Percentiles rank a stretch among this genome's conserved stretches.
Evolutionary conservation across 1,140 invertebrate species (phyloP).

Genomic region (Euwallacea similis): DNA sequence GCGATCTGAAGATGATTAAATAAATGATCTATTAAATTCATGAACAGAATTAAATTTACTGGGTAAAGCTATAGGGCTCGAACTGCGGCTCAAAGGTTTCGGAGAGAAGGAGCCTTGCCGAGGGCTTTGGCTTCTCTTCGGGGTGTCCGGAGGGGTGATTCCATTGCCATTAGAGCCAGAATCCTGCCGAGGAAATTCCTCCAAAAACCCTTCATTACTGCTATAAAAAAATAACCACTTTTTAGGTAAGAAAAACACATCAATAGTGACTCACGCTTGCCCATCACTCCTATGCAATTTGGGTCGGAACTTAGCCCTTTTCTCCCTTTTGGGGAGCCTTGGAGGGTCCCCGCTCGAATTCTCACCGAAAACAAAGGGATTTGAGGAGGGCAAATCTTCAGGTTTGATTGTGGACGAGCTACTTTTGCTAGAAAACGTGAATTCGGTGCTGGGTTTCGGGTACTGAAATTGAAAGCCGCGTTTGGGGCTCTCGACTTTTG

Average conservation of each 20-base stretch:
- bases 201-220: conserved; percentile 32
- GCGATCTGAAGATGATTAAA: conserved; percentile 19
- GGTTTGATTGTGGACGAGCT: conserved; percentile 42
- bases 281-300: conserved; percentile 72
- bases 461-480: conserved; percentile 65
- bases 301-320: conserved; percentile 67
- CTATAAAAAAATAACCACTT: neutral
- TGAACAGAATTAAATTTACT: conserved; percentile 35
- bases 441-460: conserved; percentile 42
- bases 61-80: conserved; percentile 64
- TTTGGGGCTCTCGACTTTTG: conserved; percentile 45
- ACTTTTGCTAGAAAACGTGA: conserved; percentile 46
- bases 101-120: conserved; percentile 54
- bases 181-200: conserved; percentile 54
- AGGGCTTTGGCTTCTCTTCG: conserved; percentile 61
- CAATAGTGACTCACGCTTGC: conserved; percentile 58
- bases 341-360: conserved; percentile 43
- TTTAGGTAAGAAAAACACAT: neutral
- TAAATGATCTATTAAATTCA: neutral
- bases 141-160: conserved; percentile 72
- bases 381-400: conserved; percentile 51
- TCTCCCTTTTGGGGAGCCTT: conserved; percentile 53
- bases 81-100: conserved; percentile 60
- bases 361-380: conserved; percentile 65
- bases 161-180: conserved; percentile 77